Evolutionary conservation across 2,797 vertebrate species (phyloP).

Genomic region (Melopsittacus undulatus): DNA sequence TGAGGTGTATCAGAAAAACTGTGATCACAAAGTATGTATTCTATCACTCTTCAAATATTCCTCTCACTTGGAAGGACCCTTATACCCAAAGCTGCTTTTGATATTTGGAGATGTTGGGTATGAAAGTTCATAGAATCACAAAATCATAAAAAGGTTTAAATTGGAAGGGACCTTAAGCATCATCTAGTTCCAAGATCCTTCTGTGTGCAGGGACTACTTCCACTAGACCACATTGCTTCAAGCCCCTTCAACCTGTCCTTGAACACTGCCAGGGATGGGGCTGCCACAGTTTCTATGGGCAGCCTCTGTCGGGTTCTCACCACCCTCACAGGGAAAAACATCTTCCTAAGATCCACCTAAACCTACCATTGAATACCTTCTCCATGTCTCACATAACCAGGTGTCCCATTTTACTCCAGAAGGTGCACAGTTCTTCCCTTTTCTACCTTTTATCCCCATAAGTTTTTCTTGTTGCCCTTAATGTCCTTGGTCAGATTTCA

Average conservation of each 20-base stretch:
- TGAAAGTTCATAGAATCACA: background rate
- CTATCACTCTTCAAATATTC: background rate
- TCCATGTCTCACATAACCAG: background rate
- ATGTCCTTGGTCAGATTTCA: background rate
- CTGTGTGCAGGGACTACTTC: background rate
- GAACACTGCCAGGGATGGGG: background rate
- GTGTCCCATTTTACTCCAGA: background rate
- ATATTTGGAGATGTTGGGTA: background rate
- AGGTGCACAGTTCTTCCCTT: background rate
- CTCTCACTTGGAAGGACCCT: fast-evolving
- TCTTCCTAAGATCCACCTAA: background rate
- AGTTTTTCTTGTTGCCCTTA: background rate
- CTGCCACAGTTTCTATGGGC: too few species aligned
- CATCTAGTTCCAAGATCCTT: background rate
- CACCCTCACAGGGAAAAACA: background rate
- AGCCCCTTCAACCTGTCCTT: background rate
- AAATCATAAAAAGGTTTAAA: background rate
- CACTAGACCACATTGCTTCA: background rate
- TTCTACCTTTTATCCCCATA: background rate
- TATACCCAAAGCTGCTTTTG: background rate
- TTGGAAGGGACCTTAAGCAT: background rate
- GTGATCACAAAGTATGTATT: background rate
- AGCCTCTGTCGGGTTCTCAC: background rate
- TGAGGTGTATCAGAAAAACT: background rate
- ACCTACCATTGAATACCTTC: background rate